Conservation (phyloP, 2,888 invertebrate genomes). For the Cantharis flavilabris region DNA sequence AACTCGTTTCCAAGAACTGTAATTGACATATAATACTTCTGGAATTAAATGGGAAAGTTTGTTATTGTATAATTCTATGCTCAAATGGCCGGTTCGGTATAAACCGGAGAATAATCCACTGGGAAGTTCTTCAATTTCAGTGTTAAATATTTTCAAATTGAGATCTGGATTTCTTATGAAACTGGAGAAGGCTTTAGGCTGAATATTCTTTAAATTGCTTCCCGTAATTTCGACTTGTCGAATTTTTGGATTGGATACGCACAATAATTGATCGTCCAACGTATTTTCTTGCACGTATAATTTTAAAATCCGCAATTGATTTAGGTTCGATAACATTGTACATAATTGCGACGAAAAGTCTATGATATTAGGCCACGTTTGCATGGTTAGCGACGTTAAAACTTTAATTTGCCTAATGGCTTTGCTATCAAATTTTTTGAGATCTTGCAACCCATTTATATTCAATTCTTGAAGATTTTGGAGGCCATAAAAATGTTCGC, state of each 20-base stretch:
- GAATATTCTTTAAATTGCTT: constrained; percentile 70
- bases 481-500: constrained; percentile 73
- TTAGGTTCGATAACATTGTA: constrained; percentile 71
- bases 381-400: constrained; percentile 70
- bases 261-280: constrained; percentile 75
- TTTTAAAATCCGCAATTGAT: constrained; percentile 74
- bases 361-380: constrained; percentile 77
- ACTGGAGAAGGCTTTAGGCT: constrained; percentile 77
- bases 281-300: constrained; percentile 76
- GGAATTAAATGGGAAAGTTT: constrained; percentile 78
- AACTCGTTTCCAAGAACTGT: constrained; percentile 84
- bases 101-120: constrained; percentile 78
- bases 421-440: constrained; percentile 76
- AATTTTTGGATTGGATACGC: constrained; percentile 74
- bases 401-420: constrained; percentile 74
- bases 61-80: constrained; percentile 82
- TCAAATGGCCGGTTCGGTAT: constrained; percentile 78
- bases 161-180: constrained; percentile 77
- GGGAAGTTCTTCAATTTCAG: constrained; percentile 79
- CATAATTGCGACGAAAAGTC: constrained; percentile 65
- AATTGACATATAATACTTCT: constrained; percentile 85
- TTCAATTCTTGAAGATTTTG: constrained; percentile 74
- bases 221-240: constrained; percentile 82
- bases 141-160: constrained; percentile 75
- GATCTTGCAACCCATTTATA: constrained; percentile 72